Evolutionary conservation across 2,797 vertebrate species (phyloP).

Genomic region (Anabacerthia variegaticeps): DNA sequence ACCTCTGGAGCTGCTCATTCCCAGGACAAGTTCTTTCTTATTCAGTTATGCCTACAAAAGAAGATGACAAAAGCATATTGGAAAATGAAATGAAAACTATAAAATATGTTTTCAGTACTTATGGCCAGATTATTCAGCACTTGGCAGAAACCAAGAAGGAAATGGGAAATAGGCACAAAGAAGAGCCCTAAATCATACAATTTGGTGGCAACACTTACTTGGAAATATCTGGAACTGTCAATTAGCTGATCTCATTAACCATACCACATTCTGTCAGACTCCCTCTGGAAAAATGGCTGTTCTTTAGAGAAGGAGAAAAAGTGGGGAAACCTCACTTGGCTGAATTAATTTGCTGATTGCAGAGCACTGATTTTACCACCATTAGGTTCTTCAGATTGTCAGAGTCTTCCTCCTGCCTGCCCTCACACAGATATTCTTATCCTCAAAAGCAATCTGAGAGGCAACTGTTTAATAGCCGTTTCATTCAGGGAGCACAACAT

Average conservation of each 20-base stretch:
- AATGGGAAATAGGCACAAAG: conserved; percentile 2
- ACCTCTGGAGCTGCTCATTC: neutral
- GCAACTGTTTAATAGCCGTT: neutral
- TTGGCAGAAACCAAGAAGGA: conserved; percentile 4
- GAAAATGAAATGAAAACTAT: conserved; percentile 27
- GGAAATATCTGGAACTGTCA: neutral
- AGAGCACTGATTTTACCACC: neutral
- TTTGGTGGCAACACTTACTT: neutral
- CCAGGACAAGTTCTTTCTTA: neutral
- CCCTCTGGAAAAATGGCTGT: neutral
- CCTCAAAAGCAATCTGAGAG: neutral
- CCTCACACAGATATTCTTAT: neutral
- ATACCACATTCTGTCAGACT: neutral
- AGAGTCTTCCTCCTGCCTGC: neutral
- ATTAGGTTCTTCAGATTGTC: neutral
- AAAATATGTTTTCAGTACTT: conserved; percentile 36
- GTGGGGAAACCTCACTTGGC: neutral
- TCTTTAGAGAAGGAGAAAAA: neutral
- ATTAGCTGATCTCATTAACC: neutral
- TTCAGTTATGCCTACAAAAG: neutral
- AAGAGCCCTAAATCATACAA: neutral
- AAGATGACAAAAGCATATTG: neutral
- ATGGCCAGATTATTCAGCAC: conserved; percentile 40
- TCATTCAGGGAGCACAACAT: neutral
- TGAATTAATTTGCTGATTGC: neutral